phyloP scores from a whole-genome alignment of 2,888 invertebrate species.

The Aromia moschata region DNA sequence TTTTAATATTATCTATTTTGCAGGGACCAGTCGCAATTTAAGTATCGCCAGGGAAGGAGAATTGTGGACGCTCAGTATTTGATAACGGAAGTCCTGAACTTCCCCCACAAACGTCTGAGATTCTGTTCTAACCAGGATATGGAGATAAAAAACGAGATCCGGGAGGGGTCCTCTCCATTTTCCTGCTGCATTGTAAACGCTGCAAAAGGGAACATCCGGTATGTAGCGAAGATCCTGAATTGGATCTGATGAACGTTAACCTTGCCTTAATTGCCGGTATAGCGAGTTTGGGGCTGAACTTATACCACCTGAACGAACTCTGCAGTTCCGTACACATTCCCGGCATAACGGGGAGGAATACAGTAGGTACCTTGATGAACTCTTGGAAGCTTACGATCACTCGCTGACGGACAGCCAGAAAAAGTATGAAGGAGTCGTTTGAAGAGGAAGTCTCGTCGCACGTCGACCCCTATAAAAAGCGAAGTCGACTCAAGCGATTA shows the following conservation, averaged over 20 bases:
- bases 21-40: constrained; percentile 39
- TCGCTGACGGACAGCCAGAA: constrained; percentile 27
- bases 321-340: constrained; percentile 46
- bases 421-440: constrained; percentile 22
- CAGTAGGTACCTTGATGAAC: constrained; percentile 41
- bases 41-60: constrained; percentile 46
- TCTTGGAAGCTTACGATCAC: constrained; percentile 43
- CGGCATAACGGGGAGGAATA: constrained; percentile 39
- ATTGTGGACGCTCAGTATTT: constrained; percentile 47
- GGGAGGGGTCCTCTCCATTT: constrained; percentile 46
- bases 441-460: constrained; percentile 4
- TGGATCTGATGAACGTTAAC: constrained; percentile 44
- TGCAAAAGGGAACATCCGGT: constrained; percentile 42
- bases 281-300: constrained; percentile 42
- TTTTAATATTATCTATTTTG: constrained; percentile 43
- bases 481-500: constrained; percentile 21
- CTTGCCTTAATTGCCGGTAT: constrained; percentile 47
- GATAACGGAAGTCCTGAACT: constrained; percentile 41
- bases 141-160: constrained; percentile 44
- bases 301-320: constrained; percentile 46
- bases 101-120: constrained; percentile 41
- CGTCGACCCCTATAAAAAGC: constrained; percentile 16
- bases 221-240: constrained; percentile 45
- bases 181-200: constrained; percentile 39
- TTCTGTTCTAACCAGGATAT: constrained; percentile 42